Evolutionary conservation across 2,797 vertebrate species (phyloP), one percentile per base, ranked within the genome.

Genomic region (Luscinia luscinia): DNA sequence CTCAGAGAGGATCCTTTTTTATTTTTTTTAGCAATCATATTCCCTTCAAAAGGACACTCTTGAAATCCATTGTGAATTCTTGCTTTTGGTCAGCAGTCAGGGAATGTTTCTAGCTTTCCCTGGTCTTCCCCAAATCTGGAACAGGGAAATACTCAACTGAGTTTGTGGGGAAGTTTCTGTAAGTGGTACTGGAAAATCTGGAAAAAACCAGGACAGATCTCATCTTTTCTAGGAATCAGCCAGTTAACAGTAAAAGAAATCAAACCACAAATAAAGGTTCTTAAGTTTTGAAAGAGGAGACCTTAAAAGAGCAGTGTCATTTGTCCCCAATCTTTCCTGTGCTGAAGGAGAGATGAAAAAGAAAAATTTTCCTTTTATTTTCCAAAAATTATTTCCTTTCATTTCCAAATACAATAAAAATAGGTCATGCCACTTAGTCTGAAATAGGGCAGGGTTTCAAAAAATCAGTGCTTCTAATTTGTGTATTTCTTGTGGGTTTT

Each of bases 401-500:
- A 45, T 45, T 45, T 45, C 45, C 45, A 45, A 72, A 77, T 48
- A n/a, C 64, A 85, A 64, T 73, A 79, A 77, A 96, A 95, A 83
- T 89, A 94, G 89, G 92, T 87, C 79, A 54, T 1, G 15, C 69
- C 58, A 46, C 62, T 73, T 88, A 89, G 26, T 41, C 11, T 61
- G 81, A 81, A 93, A 76, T 21, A 59, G 58, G 67, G 34, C 55
- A 32, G 1, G 30, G 17, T 63, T 92, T 77, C 3, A 54, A 12
- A 85, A 82, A 92, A 75, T 45, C 54, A 7, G 32, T 58, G 76
- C 86, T 95, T 82, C 80, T 89, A 73, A 88, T 91, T 95, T 93
- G 82, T 96, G 76, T 94, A 49, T 94, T 96, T 95, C 94, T 78
- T 88, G 91, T 92, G 91, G 85, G 82, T 89, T 96, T 96, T 84